phyloP scores from a whole-genome alignment of 2,113 vertebrate species.

The Oryzias celebensis region DNA sequence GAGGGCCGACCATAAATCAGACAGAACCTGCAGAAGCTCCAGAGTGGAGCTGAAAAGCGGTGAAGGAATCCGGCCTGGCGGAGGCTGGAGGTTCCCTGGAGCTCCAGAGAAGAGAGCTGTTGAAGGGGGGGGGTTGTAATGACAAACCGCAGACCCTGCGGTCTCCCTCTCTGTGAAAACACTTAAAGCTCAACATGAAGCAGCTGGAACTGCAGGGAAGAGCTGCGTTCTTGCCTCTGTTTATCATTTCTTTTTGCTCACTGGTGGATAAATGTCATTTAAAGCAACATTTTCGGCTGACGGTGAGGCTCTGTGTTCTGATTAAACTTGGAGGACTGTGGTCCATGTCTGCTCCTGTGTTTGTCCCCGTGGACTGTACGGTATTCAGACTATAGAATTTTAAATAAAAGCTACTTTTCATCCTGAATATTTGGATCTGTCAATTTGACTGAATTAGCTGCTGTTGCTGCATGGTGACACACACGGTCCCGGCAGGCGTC shows the following conservation, averaged over 20 bases:
- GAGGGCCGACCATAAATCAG: slow-evolving; percentile 32
- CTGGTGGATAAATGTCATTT: background rate
- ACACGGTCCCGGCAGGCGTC: background rate
- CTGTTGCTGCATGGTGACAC: background rate
- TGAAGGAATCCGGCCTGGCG: slow-evolving; percentile 40
- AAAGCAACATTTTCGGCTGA: slow-evolving; percentile 5
- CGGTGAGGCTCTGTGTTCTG: too few species aligned
- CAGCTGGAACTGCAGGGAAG: slow-evolving; percentile 53
- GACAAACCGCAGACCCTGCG: slow-evolving; percentile 29
- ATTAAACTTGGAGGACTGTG: background rate
- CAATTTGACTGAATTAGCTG: background rate
- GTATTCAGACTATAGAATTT: slow-evolving; percentile 34
- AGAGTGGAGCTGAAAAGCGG: background rate
- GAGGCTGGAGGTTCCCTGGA: slow-evolving; percentile 40
- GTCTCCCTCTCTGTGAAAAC: slow-evolving; percentile 43
- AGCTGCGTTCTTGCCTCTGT: slow-evolving; percentile 8
- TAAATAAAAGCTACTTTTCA: slow-evolving; percentile 63
- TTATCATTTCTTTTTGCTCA: slow-evolving; percentile 42
- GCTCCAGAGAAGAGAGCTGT: slow-evolving; percentile 8
- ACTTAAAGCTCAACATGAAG: slow-evolving; percentile 44
- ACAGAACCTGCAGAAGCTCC: slow-evolving; percentile 7
- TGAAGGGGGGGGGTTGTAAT: slow-evolving; percentile 14
- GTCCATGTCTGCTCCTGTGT: slow-evolving; percentile 8
- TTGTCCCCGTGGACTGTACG: background rate
- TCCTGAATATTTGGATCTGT: slow-evolving; percentile 1